Percentiles rank a stretch among this genome's conserved stretches.
Evolutionary conservation across 1,140 invertebrate genomes (phyloP).

Genomic region (Samia ricini): DNA sequence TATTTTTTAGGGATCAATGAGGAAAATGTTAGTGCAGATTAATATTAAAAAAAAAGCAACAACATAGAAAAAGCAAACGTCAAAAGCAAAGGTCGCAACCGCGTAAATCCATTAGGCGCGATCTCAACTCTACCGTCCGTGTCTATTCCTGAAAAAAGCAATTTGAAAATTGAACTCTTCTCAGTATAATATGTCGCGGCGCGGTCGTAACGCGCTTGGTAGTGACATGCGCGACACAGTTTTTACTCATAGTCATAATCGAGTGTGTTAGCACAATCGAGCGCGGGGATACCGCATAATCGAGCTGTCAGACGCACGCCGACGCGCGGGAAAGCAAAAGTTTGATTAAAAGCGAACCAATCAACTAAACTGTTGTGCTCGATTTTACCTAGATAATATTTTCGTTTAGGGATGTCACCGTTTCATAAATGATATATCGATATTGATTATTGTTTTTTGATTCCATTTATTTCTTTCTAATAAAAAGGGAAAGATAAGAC

Average conservation of each 20-base stretch:
- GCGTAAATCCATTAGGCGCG: not conserved
- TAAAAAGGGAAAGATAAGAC: no score
- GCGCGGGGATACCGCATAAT: conserved; percentile 16
- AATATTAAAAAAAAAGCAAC: not conserved
- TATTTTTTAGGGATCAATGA: not conserved
- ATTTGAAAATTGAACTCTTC: not conserved
- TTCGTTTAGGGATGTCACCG: not conserved
- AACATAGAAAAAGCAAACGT: not conserved
- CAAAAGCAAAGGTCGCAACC: not conserved
- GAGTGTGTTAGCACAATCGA: conserved; percentile 1
- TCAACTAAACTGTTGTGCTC: conserved; percentile 11
- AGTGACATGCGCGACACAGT: conserved; percentile 12
- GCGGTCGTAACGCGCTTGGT: not conserved
- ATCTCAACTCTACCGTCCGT: not conserved
- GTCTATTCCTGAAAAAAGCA: conserved; percentile 1
- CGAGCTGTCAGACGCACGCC: conserved; percentile 26
- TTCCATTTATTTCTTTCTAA: no score
- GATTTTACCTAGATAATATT: conserved; percentile 13
- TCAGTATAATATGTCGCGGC: not conserved
- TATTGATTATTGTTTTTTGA: not conserved
- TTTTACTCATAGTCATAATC: conserved; percentile 13
- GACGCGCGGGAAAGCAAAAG: conserved; percentile 9
- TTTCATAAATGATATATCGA: conserved; percentile 1
- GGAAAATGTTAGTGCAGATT: not conserved
- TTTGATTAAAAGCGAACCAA: conserved; percentile 14